Base-by-base conservation (phyloP, 2,113 vertebrate species). In the Morone saxatilis region DNA sequence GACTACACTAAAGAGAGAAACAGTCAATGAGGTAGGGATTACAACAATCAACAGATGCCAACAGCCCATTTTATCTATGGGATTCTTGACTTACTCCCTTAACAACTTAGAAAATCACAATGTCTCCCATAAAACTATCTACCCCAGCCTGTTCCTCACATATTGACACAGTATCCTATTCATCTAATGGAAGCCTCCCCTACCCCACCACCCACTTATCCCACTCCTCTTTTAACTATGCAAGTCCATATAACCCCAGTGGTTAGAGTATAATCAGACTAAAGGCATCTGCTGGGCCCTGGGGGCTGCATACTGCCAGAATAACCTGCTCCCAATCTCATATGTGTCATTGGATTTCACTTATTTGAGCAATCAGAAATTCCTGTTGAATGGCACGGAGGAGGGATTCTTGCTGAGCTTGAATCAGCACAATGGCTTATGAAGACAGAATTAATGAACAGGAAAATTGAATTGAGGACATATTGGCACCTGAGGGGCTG, bases 381-480 rank as follows among this genome's bases (percentile, higher is more conserved):
- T 73, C 72, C 57, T 38, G 38, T 75, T 67, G 50, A 62, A 71
- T 74, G 40, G 68, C 43, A 61, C 2, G 0, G 53, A 25, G 57
- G n/a, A 12, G 25, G 48, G 6, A 86, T 84, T 89, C 60, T 61
- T 86, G 86, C 91, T 88, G 91, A 91, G 86, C 77, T 89, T 89
- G 90, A 69, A 88, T 11, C 16, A 76, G 85, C 40, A 31, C 81
- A 2, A 31, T 38, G 83, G 85, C 88, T 86, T 69, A 80, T 71
- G 41, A 84, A 47, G 74, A 91, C 78, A 84, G 84, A 90, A 82
- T 90, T 90, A 94, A 91, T 88, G 91, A 78, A 71, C 6, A 68
- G 88, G 90, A 91, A 93, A 93, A 94, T 90, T 91, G 79, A 91
- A 89, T 76, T 53, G 71, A 81, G 70, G 86, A 84, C 71, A 56